Base-by-base conservation (phyloP, 2,888 invertebrate genomes). In the Yponomeuta cagnagella region DNA sequence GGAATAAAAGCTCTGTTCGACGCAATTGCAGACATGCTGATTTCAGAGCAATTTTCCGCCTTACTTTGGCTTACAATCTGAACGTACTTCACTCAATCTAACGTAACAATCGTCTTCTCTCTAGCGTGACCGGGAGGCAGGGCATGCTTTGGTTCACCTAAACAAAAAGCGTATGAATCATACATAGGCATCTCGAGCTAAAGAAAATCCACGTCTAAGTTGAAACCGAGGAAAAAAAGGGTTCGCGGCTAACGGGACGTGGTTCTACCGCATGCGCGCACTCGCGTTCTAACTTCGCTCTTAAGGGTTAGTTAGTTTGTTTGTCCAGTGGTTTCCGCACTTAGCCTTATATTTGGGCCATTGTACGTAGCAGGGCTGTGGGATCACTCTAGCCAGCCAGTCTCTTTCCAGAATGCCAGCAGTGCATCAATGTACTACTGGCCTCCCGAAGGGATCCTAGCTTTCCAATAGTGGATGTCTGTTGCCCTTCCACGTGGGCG, bases 221-320 rank as follows among this genome's bases (percentile, higher is more conserved):
- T 58, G 2, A 2, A 58, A 58, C 52, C 52, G 1, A 58, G 52
- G 23, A 8, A 58, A 58, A 58, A 58, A 58, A 58, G 52, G 52
- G 52, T 58, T 58, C 52, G 52, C 65, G 33, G 12, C n/a, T 65
- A 65, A 71, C 63, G 71, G 68, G 37, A 71, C 64, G 71, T 23
- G 37, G 68, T 30, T 63, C 48, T 67, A 68, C 52, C 63, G 31
- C 43, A 23, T 68, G 63, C 43, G 67, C 48, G 43, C 30, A 67
- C n/a, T 70, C 64, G 70, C 70, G 72, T 70, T 69, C 33, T 65
- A 4, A 2, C 15, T 58, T 58, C 52, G 52, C 12, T 4, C 15
- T 15, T 58, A 58, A 58, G 52, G 52, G 52, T 58, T 12, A 58
- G 23, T 23, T 23, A 23, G 23, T 23, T 23, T 23, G 23, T 23